Evolutionary conservation across 2,888 invertebrate species (phyloP).

Genomic region (Andrena camellia): DNA sequence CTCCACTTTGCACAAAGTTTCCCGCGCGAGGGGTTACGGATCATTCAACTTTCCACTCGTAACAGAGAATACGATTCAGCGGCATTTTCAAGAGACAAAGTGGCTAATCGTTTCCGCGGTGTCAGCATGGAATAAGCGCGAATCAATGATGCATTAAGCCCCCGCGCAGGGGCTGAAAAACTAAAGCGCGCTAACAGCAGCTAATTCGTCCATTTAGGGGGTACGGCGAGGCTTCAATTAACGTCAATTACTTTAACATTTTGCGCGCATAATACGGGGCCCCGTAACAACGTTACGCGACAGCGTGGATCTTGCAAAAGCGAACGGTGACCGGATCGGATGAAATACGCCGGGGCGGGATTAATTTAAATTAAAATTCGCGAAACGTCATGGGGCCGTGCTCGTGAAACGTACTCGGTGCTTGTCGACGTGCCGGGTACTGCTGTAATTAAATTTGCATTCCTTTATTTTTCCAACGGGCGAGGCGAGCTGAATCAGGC

Average conservation of each 20-base stretch:
- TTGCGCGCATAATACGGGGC: slow-evolving; percentile 8
- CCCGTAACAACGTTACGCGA: slow-evolving; percentile 33
- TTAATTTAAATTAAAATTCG: slow-evolving; percentile 55
- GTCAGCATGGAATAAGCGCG: neutral
- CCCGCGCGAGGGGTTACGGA: too few species aligned
- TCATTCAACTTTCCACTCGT: too few species aligned
- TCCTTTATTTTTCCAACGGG: slow-evolving; percentile 45
- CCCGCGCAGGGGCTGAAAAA: neutral
- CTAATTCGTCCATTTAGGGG: slow-evolving; percentile 33
- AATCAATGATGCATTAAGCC: slow-evolving; percentile 20
- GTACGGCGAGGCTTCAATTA: slow-evolving; percentile 24
- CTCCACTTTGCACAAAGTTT: too few species aligned
- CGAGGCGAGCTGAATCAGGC: slow-evolving; percentile 41
- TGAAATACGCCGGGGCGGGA: slow-evolving; percentile 29
- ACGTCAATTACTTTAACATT: slow-evolving; percentile 37
- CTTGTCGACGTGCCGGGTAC: slow-evolving; percentile 39
- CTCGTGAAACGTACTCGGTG: slow-evolving; percentile 20
- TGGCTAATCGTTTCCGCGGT: too few species aligned
- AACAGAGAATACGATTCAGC: too few species aligned
- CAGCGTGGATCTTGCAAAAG: slow-evolving; percentile 13
- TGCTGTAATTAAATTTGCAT: slow-evolving; percentile 64
- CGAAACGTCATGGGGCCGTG: slow-evolving; percentile 40
- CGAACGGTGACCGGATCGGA: too few species aligned
- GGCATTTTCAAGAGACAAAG: too few species aligned
- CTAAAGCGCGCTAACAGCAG: slow-evolving; percentile 7